Base-by-base conservation (phyloP, 2,113 vertebrate genomes). In the Spermophilus dauricus region DNA sequence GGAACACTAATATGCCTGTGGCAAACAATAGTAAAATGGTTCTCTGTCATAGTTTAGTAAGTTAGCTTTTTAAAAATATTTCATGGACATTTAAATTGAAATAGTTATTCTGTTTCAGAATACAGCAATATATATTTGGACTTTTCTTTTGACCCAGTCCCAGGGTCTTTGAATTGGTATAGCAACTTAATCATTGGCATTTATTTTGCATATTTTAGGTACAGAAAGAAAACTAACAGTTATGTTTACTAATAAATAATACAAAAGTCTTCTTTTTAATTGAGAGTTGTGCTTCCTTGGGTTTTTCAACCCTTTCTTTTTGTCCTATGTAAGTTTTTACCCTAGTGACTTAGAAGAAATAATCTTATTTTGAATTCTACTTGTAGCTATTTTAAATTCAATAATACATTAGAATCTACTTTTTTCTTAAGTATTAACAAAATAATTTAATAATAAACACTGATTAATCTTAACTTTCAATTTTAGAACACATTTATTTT, bases 341-440 rank as follows among this genome's bases (percentile, higher is more conserved):
- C 8, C 5, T 61, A 30, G 10, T 73, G 28, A 70, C 76, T 81
- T 96, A 32, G 12, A 85, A 88, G 34, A 93, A 18, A 32, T 67
- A 70, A 81, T 91, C n/a, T 76, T 63, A 86, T 89, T 96, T 91
- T 95, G 65, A 91, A 82, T 61, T 95, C 53, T 72, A 28, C 8
- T 67, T 42, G 5, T 86, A 75, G 28, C 37, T 69, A 69, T 72
- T 39, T 86, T 90, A 95, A 89, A 2, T 97, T 93, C 22, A 91
- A 26, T 93, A 86, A 26, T 22, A 82, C 58, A 94, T 14, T 63
- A 20, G 11, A 73, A 81, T 84, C 8, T 14, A 86, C 8, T 73
- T 87, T 96, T 88, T 65, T 20, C 51, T 81, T 82, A 72, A 82
- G 51, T 93, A 58, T 73, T 92, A 70, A 28, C 37, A 18, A 91